phyloP scores from a whole-genome alignment of 2,888 invertebrate species.

The Vesta saturnalis region DNA sequence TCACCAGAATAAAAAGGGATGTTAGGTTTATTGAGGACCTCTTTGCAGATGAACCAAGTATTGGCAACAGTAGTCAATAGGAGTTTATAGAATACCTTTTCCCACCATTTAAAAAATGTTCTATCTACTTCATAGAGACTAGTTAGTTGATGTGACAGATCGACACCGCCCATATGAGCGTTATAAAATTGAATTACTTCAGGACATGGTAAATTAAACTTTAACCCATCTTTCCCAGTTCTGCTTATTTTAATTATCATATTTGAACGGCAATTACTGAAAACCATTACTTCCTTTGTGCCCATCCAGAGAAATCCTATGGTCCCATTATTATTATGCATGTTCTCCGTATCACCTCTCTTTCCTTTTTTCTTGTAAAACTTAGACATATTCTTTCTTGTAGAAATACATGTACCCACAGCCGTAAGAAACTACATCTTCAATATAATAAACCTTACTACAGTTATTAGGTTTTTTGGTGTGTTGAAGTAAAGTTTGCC shows the following conservation, averaged over 20 bases:
- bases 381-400: neutral
- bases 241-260: neutral
- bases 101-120: neutral
- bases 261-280: neutral
- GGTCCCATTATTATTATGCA: neutral
- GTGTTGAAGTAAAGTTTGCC: neutral
- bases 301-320: too few relatives aligned
- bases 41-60: neutral
- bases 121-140: neutral
- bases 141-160: neutral
- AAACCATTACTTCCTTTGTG: too few relatives aligned
- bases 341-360: neutral
- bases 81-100: neutral
- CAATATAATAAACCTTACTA: neutral
- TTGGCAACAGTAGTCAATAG: neutral
- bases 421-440: neutral
- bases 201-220: neutral
- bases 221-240: neutral
- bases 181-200: neutral
- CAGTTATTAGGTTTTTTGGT: neutral
- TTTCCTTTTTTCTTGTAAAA: neutral
- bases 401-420: neutral
- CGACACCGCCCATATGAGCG: neutral
- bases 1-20: neutral
- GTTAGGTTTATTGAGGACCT: neutral